A percentile compares a stretch with the other conserved stretches of the same genome.
Evolutionary conservation across 2,797 vertebrate species (phyloP).

Genomic region (Sarcoramphus papa): DNA sequence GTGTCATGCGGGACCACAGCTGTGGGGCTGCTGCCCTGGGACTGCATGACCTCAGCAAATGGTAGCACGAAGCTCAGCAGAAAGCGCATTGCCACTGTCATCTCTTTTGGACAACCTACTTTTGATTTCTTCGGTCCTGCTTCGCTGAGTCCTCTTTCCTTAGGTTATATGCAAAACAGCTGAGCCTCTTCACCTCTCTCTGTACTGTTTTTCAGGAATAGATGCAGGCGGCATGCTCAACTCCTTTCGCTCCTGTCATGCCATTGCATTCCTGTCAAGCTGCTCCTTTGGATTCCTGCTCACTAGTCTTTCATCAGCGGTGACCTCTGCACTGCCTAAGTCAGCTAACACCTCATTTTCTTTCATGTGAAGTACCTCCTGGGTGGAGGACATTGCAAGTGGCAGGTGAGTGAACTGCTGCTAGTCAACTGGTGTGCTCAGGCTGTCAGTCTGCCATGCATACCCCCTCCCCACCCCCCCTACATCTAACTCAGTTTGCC

Average conservation of each 20-base stretch:
- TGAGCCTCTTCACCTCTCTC: slow-evolving; percentile 13
- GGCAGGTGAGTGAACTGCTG: slow-evolving; percentile 3
- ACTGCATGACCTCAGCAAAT: background rate
- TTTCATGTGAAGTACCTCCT: slow-evolving; percentile 46
- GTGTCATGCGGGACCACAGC: background rate
- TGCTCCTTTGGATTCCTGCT: slow-evolving; percentile 37
- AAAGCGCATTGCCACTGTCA: background rate
- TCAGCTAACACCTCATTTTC: slow-evolving; percentile 52
- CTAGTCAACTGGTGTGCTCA: background rate
- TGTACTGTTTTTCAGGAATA: background rate
- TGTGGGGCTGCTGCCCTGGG: background rate
- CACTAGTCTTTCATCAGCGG: slow-evolving; percentile 32
- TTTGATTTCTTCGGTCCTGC: background rate
- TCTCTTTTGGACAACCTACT: background rate
- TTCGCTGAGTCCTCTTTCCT: background rate
- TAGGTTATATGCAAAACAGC: slow-evolving; percentile 45
- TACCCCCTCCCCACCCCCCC: background rate
- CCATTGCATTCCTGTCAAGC: slow-evolving; percentile 37
- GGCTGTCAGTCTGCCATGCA: background rate
- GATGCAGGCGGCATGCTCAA: background rate
- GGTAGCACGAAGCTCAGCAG: background rate
- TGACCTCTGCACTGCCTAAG: slow-evolving; percentile 43
- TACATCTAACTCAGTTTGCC: background rate
- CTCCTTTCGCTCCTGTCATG: background rate
- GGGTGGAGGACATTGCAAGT: background rate